These are phyloP conservation scores for Drosophila ohnishii DNA, from an alignment of 1,140 invertebrate species.

Conservation along the genomic window DNA sequence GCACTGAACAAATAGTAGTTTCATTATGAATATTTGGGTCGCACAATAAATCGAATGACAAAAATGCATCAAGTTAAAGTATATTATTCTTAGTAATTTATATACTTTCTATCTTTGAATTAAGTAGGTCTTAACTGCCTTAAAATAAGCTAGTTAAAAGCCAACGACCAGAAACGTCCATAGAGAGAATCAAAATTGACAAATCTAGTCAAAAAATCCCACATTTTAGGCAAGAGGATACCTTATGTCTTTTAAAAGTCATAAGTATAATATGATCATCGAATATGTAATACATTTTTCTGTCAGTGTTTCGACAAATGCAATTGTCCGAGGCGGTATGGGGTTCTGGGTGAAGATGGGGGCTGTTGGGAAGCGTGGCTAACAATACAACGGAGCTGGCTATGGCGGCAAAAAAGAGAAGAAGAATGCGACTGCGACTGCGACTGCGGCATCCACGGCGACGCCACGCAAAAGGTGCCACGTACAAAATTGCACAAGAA, in stretches of 20 bases:
- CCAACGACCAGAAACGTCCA: no score
- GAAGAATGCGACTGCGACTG: conserved; percentile 45
- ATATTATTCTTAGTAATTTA: not conserved
- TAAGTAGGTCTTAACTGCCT: no score
- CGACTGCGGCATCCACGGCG: conserved; percentile 32
- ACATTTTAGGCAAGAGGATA: no score
- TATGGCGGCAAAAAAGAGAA: conserved; percentile 1
- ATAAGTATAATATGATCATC: not conserved
- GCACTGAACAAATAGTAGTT: not conserved
- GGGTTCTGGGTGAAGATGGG: not conserved
- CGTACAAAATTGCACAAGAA: conserved; percentile 79
- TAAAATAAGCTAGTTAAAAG: no score
- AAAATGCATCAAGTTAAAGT: not conserved
- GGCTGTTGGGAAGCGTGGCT: conserved; percentile 35
- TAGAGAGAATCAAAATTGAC: no score
- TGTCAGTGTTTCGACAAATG: conserved; percentile 37
- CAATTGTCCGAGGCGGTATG: conserved; percentile 50
- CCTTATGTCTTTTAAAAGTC: no score
- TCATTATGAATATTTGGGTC: not conserved
- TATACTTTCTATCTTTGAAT: not conserved
- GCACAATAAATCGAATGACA: not conserved
- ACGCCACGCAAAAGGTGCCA: conserved; percentile 70
- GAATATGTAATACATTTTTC: not conserved
- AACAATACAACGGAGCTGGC: conserved; percentile 43
- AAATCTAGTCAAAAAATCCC: no score